phyloP scores from a whole-genome alignment of 2,888 invertebrate genomes.

The Subacronicta megacephala region DNA sequence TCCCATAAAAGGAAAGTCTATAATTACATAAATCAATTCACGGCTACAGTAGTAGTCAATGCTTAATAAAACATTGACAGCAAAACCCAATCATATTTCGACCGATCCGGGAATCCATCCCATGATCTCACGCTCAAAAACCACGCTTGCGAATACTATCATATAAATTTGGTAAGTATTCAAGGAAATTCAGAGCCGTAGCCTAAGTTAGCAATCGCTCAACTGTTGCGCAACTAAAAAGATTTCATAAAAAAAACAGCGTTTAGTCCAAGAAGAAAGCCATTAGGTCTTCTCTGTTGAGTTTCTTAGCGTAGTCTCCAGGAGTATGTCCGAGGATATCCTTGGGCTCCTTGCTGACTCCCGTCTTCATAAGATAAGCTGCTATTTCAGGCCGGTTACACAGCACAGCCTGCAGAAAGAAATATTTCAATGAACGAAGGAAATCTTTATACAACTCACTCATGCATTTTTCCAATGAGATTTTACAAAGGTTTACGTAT shows the following conservation, averaged over 20 bases:
- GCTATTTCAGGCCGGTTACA: conserved; percentile 87
- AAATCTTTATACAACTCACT: no score
- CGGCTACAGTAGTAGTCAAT: no score
- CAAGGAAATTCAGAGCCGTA: not conserved
- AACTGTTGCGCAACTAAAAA: conserved; percentile 13
- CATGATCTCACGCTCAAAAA: no score
- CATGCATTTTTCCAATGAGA: no score
- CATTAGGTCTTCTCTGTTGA: conserved; percentile 47
- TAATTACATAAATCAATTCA: no score
- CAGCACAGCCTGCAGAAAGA: conserved; percentile 86
- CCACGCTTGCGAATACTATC: not conserved
- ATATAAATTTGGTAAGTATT: not conserved
- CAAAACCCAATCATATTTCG: no score
- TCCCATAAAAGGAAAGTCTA: no score
- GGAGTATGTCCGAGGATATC: conserved; percentile 90
- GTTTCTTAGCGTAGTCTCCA: conserved; percentile 76
- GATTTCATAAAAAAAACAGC: not conserved
- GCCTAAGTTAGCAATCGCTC: conserved; percentile 1
- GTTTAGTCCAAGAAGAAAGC: conserved; percentile 20
- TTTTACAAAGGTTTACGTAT: no score
- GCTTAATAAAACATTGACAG: no score
- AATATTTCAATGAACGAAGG: no score
- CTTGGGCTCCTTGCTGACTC: conserved; percentile 71
- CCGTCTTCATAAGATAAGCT: conserved; percentile 85
- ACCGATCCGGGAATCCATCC: no score